Evolutionary conservation across 1,140 invertebrate genomes (phyloP).

Genomic region (Stenopsyche tienmushanensis): DNA sequence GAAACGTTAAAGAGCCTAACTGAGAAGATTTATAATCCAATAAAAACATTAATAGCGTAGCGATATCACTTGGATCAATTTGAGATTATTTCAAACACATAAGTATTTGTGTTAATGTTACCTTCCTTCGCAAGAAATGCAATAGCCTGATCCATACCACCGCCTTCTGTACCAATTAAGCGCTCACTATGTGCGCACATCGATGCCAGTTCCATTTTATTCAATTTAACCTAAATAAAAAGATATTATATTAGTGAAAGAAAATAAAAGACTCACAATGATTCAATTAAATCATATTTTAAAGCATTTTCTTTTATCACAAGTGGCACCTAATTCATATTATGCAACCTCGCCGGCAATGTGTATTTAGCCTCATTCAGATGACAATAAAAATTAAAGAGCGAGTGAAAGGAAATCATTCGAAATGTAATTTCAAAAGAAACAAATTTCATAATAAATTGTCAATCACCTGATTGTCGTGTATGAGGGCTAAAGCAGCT

Average conservation of each 20-base stretch:
- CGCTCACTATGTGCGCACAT: slow-evolving; percentile 86
- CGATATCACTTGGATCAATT: no score
- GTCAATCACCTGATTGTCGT: slow-evolving; percentile 66
- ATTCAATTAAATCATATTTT: neutral
- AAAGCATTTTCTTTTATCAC: neutral
- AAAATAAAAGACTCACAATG: slow-evolving; percentile 22
- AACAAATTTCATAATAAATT: neutral
- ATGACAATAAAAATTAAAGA: no score
- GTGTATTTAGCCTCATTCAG: no score
- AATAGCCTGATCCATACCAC: slow-evolving; percentile 99
- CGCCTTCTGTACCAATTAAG: slow-evolving; percentile 93
- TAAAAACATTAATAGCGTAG: no score
- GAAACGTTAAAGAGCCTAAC: no score
- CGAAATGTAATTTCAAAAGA: neutral
- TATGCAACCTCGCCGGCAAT: no score
- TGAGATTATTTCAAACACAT: no score
- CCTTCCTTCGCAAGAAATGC: slow-evolving; percentile 88
- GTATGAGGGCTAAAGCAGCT: slow-evolving; percentile 78
- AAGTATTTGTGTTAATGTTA: slow-evolving; percentile 43
- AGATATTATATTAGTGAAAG: slow-evolving; percentile 18
- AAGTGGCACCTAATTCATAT: no score
- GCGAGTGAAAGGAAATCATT: neutral
- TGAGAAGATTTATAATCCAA: no score
- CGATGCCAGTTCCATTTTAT: slow-evolving; percentile 77
- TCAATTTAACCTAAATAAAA: slow-evolving; percentile 51